A percentile compares a stretch with the other conserved stretches of the same genome.
These are phyloP conservation scores for Diplazon laetatorius DNA, from an alignment of 2,888 invertebrate species.

Conservation along the genomic window DNA sequence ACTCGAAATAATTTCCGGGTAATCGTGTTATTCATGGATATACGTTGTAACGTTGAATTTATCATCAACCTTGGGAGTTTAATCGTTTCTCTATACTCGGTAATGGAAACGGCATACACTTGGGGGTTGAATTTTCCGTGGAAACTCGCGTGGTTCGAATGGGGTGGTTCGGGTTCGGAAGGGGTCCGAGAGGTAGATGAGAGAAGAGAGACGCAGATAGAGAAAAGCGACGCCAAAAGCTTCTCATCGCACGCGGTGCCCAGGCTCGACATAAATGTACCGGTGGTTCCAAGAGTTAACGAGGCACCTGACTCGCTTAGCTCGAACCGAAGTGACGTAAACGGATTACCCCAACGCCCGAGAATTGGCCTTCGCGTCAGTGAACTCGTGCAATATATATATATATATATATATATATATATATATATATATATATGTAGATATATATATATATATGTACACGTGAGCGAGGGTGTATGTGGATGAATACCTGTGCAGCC, in stretches of 20 bases:
- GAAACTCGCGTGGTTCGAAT: constrained; percentile 5
- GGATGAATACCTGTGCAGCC: constrained; percentile 22
- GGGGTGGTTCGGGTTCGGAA: constrained; percentile 4
- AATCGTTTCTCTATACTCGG: constrained; percentile 57
- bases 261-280: constrained; percentile 57
- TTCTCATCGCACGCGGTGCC: constrained; percentile 30
- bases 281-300: constrained; percentile 59
- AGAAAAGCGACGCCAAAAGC: constrained; percentile 44
- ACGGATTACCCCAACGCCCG: constrained; percentile 60
- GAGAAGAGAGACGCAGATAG: neutral
- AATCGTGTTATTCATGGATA: constrained; percentile 27
- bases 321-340: constrained; percentile 60
- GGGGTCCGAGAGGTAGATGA: neutral
- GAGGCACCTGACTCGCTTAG: constrained; percentile 64
- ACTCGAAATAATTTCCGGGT: constrained; percentile 29
- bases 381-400: constrained; percentile 22
- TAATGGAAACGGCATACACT: constrained; percentile 56
- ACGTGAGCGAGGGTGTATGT: no score
- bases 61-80: constrained; percentile 31
- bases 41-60: constrained; percentile 42
- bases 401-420: neutral
- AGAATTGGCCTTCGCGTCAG: constrained; percentile 53
- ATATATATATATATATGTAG: neutral
- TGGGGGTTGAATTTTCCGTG: constrained; percentile 52
- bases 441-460: neutral